phyloP scores from a whole-genome alignment of 2,797 vertebrate species.

The Botia almorhae region DNA sequence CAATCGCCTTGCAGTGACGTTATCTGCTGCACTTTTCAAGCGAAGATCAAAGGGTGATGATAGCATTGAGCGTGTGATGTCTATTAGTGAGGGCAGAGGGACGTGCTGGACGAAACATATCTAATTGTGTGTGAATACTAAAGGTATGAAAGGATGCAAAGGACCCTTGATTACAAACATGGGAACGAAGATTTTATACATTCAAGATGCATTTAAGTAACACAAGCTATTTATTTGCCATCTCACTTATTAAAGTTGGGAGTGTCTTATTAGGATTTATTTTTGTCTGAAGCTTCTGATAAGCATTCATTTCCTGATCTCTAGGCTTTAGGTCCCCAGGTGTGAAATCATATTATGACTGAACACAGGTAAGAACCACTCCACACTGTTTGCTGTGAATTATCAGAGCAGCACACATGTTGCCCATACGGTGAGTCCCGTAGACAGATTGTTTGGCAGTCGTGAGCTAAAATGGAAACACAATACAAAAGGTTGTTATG shows the following conservation, averaged over 20 bases:
- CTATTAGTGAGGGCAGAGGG: slow-evolving; percentile 44
- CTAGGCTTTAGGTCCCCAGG: slow-evolving; percentile 6
- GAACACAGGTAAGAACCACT: slow-evolving; percentile 2
- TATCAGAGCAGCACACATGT: slow-evolving; percentile 38
- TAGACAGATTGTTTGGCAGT: slow-evolving; percentile 8
- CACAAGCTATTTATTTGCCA: not conserved
- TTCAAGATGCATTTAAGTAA: not conserved
- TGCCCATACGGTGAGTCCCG: slow-evolving; percentile 5
- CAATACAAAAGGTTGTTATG: not conserved
- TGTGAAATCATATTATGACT: slow-evolving; percentile 44
- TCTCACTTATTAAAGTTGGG: not conserved
- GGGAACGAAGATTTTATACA: not conserved
- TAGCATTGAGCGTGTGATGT: not conserved
- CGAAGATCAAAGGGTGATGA: slow-evolving; percentile 33
- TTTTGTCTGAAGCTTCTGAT: not conserved
- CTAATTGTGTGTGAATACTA: slow-evolving; percentile 43
- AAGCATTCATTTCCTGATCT: slow-evolving; percentile 4
- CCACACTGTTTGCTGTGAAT: slow-evolving; percentile 20
- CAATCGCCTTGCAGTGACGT: slow-evolving; percentile 1
- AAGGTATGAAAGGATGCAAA: slow-evolving; percentile 29
- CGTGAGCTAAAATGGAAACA: not conserved
- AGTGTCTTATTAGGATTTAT: not conserved
- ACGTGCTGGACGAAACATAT: slow-evolving; percentile 5
- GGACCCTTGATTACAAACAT: slow-evolving; percentile 7
- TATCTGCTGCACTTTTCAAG: slow-evolving; percentile 23